These are phyloP conservation scores for Cydia splendana DNA, from an alignment of 1,140 invertebrate genomes.

Conservation along the genomic window DNA sequence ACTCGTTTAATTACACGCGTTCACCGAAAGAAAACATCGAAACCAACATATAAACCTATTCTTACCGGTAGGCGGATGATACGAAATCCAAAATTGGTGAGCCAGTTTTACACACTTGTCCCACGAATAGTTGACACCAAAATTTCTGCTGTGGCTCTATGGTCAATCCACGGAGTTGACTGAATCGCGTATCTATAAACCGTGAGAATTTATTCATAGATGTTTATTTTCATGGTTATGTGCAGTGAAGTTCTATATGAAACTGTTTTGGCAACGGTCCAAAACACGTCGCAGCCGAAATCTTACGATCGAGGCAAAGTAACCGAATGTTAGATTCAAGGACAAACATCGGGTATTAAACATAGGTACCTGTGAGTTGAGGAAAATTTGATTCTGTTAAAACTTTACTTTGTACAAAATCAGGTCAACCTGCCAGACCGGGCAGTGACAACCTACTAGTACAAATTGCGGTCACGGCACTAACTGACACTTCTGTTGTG, in stretches of 20 bases:
- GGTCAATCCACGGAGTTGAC: constrained; percentile 44
- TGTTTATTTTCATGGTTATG: constrained; percentile 69
- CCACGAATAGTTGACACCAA: not conserved
- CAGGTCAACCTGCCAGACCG: not conserved
- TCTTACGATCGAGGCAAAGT: constrained; percentile 2
- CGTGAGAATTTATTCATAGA: constrained; percentile 71
- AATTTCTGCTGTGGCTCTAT: constrained; percentile 4
- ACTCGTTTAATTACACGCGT: too few species aligned
- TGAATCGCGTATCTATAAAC: constrained; percentile 50
- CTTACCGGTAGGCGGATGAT: constrained; percentile 81
- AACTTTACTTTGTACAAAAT: not conserved
- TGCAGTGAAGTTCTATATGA: constrained; percentile 50
- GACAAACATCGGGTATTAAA: not conserved
- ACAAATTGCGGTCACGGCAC: too few species aligned
- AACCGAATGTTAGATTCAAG: not conserved
- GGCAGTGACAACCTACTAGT: not conserved
- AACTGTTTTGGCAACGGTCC: constrained; percentile 53
- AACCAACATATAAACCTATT: not conserved
- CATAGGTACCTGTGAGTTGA: not conserved
- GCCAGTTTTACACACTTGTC: constrained; percentile 77
- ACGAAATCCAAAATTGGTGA: constrained; percentile 87
- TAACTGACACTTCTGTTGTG: too few species aligned
- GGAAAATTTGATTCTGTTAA: not conserved
- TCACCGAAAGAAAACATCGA: not conserved
- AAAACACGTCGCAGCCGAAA: constrained; percentile 37